Evolutionary conservation across 1,140 invertebrate genomes (phyloP).

Genomic region (Mesaphorura yosii): DNA sequence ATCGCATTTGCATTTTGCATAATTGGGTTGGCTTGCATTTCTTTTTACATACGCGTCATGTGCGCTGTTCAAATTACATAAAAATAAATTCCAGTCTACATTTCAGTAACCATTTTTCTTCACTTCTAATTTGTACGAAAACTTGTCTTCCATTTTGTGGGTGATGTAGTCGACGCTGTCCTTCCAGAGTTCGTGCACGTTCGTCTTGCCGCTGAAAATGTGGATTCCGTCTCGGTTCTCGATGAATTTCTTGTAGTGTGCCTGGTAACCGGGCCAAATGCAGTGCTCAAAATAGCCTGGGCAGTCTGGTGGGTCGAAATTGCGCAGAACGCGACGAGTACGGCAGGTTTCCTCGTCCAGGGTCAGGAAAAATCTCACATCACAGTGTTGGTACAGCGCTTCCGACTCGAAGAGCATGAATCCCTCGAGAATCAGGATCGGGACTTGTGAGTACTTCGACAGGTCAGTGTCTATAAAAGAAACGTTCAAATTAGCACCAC

Average conservation of each 20-base stretch:
- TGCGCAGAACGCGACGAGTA: constrained; percentile 6
- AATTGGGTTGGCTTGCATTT: too few relatives aligned
- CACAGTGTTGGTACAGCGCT: constrained; percentile 17
- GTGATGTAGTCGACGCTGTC: constrained; percentile 20
- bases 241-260: constrained; percentile 18
- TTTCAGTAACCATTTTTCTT: not conserved
- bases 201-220: constrained; percentile 11
- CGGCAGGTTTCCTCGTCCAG: constrained; percentile 20
- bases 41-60: too few relatives aligned
- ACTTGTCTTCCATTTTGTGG: constrained; percentile 24
- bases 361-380: constrained; percentile 24
- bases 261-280: constrained; percentile 27
- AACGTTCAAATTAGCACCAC: not conserved
- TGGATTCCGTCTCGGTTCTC: constrained; percentile 11
- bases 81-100: not conserved
- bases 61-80: not conserved
- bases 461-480: constrained; percentile 18
- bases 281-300: constrained; percentile 26
- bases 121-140: constrained; percentile 1
- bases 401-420: constrained; percentile 19
- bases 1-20: too few relatives aligned
- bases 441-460: constrained; percentile 23
- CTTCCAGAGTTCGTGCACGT: constrained; percentile 21
- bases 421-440: constrained; percentile 27
- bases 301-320: constrained; percentile 22